These are phyloP conservation scores for Cyanistes caeruleus DNA, from an alignment of 2,113 vertebrate genomes.

Conservation along the genomic window DNA sequence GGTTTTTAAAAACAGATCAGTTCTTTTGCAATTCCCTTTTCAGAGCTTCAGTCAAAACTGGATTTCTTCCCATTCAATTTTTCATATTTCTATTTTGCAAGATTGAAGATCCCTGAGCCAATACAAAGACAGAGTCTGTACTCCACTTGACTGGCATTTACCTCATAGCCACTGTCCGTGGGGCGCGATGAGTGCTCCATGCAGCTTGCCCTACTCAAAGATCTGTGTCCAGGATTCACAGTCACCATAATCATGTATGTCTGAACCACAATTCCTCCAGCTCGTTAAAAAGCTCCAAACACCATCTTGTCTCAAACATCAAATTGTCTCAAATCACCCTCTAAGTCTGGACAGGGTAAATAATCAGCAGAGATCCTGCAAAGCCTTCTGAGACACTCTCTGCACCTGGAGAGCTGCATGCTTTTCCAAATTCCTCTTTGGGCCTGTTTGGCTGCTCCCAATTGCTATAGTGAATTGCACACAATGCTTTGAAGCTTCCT, in stretches of 20 bases:
- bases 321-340: background rate
- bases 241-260: background rate
- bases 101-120: background rate
- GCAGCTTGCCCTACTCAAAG: background rate
- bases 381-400: background rate
- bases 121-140: background rate
- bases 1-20: constrained; percentile 28
- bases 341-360: background rate
- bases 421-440: background rate
- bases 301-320: background rate
- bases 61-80: constrained; percentile 23
- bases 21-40: constrained; percentile 30
- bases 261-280: background rate
- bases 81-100: constrained; percentile 35
- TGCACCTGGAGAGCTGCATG: background rate
- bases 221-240: background rate
- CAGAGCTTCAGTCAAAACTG: constrained; percentile 15
- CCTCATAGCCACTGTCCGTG: fast-evolving
- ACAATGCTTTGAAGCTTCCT: background rate
- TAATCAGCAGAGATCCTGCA: background rate
- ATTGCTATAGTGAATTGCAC: background rate
- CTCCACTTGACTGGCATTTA: background rate
- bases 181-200: fast-evolving
- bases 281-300: background rate
- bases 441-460: background rate